Conservation (phyloP, 2,888 invertebrate genomes). For the Papilio gigon region DNA sequence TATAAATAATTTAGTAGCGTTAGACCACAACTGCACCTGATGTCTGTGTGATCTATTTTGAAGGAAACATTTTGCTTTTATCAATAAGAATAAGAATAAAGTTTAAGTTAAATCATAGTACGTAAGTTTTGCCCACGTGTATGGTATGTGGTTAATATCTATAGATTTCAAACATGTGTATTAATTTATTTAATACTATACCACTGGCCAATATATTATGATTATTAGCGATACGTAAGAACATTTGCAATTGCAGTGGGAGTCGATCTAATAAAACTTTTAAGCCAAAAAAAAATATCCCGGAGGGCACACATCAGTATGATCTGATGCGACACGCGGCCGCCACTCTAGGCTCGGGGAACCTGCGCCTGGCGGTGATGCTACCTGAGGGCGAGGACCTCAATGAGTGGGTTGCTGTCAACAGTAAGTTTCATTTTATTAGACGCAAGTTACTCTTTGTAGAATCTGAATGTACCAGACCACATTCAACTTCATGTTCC, state of each 20-base stretch:
- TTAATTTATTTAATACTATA: not conserved
- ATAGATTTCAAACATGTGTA: not conserved
- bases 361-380: slow-evolving; percentile 97
- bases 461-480: not conserved
- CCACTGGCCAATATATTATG: slow-evolving; percentile 44
- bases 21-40: too few species aligned
- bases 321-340: slow-evolving; percentile 99
- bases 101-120: too few species aligned
- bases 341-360: slow-evolving; percentile 98
- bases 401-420: slow-evolving; percentile 99
- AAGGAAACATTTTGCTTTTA: not conserved
- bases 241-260: slow-evolving; percentile 81
- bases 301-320: slow-evolving; percentile 99
- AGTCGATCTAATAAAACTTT: slow-evolving; percentile 98
- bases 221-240: not conserved
- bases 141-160: too few species aligned
- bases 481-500: not conserved
- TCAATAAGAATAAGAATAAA: too few species aligned
- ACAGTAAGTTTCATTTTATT: slow-evolving; percentile 87
- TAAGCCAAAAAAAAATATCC: slow-evolving; percentile 99
- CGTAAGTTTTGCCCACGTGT: too few species aligned
- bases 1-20: too few species aligned
- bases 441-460: not conserved
- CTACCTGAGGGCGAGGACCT: slow-evolving; percentile 99
- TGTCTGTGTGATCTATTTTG: not conserved